phyloP scores from a whole-genome alignment of 2,888 invertebrate genomes.

The Clistopyga incitator region DNA sequence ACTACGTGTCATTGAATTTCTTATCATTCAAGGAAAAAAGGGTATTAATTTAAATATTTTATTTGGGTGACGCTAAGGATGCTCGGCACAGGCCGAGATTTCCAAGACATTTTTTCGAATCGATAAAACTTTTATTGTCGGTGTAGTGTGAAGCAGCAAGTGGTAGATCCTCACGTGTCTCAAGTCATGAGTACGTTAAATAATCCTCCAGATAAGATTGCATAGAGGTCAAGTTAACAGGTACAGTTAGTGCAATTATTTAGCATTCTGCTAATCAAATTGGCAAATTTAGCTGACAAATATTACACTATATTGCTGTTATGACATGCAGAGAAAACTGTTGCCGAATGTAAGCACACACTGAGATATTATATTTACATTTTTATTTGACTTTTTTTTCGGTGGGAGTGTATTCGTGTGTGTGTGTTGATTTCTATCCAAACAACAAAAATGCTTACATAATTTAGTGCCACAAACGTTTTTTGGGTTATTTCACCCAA shows the following conservation, averaged over 20 bases:
- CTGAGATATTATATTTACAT: background rate
- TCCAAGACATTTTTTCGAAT: too few relatives aligned
- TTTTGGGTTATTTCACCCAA: too few relatives aligned
- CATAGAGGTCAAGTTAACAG: conserved; percentile 65
- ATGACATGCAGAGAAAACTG: background rate
- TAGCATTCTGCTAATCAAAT: conserved; percentile 64
- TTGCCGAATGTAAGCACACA: background rate
- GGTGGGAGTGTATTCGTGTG: background rate
- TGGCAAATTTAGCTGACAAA: conserved; percentile 43
- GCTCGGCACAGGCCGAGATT: too few relatives aligned
- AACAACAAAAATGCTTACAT: too few relatives aligned
- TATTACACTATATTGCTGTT: background rate
- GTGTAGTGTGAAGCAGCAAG: background rate
- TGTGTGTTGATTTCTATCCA: too few relatives aligned
- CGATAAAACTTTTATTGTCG: too few relatives aligned
- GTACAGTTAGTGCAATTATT: conserved; percentile 49
- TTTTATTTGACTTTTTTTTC: background rate
- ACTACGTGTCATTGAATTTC: too few relatives aligned
- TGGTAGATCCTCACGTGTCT: background rate
- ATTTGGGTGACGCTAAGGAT: too few relatives aligned
- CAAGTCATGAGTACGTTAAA: conserved; percentile 16
- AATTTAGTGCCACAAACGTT: too few relatives aligned
- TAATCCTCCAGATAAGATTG: conserved; percentile 6
- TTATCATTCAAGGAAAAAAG: too few relatives aligned
- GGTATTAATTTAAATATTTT: too few relatives aligned